phyloP scores from a whole-genome alignment of 2,888 invertebrate genomes.

The Tromatobia lineatoria region DNA sequence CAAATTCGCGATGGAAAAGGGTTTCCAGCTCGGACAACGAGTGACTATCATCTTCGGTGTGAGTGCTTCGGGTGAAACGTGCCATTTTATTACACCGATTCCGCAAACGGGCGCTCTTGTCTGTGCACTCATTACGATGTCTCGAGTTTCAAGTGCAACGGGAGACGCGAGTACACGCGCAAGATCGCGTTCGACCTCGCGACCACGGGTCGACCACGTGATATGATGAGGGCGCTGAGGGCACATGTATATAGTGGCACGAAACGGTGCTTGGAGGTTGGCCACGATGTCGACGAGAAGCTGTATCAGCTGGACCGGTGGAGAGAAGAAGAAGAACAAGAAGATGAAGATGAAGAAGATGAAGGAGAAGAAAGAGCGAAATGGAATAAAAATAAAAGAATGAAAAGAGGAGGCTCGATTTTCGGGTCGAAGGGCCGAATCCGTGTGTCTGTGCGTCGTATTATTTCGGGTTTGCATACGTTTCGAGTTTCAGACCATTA shows the following conservation, averaged over 20 bases:
- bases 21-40: conserved; percentile 28
- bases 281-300: conserved; percentile 32
- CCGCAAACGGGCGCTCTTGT: conserved; percentile 62
- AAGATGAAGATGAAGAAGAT: conserved; percentile 34
- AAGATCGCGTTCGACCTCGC: conserved; percentile 52
- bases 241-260: conserved; percentile 63
- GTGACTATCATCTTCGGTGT: conserved; percentile 39
- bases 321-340: conserved; percentile 45
- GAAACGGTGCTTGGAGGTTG: conserved; percentile 48
- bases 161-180: conserved; percentile 49
- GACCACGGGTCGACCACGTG: conserved; percentile 67
- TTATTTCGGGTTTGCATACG: conserved; percentile 80
- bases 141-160: conserved; percentile 77
- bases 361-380: too few species aligned
- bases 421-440: conserved; percentile 66
- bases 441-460: conserved; percentile 73
- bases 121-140: conserved; percentile 78
- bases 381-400: conserved; percentile 32
- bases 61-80: conserved; percentile 24
- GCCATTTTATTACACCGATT: conserved; percentile 65
- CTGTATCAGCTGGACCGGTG: conserved; percentile 46
- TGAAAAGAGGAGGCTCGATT: conserved; percentile 64
- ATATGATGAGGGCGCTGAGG: conserved; percentile 76
- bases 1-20: conserved; percentile 34
- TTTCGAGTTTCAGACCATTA: conserved; percentile 79